Conservation (phyloP, 2,888 invertebrate genomes). For the Anthrax anthrax region DNA sequence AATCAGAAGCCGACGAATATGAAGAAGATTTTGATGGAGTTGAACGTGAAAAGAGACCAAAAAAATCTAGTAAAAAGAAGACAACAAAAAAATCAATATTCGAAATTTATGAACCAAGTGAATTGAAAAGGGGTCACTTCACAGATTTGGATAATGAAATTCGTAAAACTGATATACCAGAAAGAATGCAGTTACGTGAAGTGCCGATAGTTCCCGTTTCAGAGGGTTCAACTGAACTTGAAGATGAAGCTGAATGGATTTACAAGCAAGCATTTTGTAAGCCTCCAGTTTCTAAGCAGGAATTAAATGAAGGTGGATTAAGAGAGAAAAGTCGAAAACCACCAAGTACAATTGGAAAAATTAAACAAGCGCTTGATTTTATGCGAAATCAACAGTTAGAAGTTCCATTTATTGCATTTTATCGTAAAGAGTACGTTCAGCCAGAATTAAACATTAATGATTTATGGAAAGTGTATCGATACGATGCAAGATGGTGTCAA, state of each 20-base stretch:
- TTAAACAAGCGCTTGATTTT: constrained; percentile 85
- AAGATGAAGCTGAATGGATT: constrained; percentile 96
- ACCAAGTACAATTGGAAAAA: constrained; percentile 65
- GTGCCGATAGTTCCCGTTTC: constrained; percentile 71
- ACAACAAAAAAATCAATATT: constrained; percentile 74
- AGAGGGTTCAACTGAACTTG: constrained; percentile 74
- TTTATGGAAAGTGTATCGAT: constrained; percentile 95
- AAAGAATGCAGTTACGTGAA: constrained; percentile 81
- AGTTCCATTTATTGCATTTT: constrained; percentile 97
- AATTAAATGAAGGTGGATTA: constrained; percentile 27
- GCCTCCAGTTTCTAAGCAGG: constrained; percentile 64
- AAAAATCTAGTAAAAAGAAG: constrained; percentile 62
- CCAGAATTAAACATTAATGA: constrained; percentile 90
- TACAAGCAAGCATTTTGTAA: constrained; percentile 85
- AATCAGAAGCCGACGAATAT: constrained; percentile 65
- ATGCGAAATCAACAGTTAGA: constrained; percentile 92
- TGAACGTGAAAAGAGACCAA: constrained; percentile 46
- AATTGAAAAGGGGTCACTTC: constrained; percentile 89
- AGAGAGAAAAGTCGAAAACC: constrained; percentile 48
- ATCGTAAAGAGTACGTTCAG: constrained; percentile 93
- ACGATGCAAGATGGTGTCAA: constrained; percentile 91
- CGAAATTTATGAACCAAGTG: constrained; percentile 94
- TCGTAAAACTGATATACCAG: constrained; percentile 75
- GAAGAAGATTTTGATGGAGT: constrained; percentile 64
- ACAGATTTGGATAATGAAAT: constrained; percentile 87